Conservation (phyloP, 2,113 vertebrate species). For the Falco punctatus region DNA sequence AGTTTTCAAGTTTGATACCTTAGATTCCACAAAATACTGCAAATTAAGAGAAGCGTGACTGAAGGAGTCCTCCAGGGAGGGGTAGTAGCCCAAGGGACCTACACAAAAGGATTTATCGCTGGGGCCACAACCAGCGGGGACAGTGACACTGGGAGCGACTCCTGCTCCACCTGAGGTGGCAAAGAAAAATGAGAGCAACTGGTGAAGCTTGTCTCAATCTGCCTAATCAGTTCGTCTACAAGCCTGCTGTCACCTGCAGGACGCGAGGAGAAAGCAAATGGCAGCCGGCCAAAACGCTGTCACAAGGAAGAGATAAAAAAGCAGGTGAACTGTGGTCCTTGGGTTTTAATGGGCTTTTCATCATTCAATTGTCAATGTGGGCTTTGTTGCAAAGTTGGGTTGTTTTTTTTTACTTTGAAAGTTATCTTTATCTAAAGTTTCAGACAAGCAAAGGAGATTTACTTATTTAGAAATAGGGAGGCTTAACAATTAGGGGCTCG, state of each 20-base stretch:
- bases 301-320: neutral
- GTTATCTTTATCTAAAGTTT: neutral
- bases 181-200: neutral
- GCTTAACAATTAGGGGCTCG: neutral
- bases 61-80: neutral
- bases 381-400: neutral
- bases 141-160: neutral
- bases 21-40: neutral
- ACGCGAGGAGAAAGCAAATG: neutral
- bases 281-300: neutral
- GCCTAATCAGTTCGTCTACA: neutral
- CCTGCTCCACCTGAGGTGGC: neutral
- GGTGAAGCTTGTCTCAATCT: neutral
- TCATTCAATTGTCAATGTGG: neutral
- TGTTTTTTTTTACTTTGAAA: neutral
- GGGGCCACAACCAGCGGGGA: neutral
- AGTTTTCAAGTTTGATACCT: neutral
- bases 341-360: neutral
- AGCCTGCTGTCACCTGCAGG: neutral
- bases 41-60: neutral
- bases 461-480: neutral
- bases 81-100: neutral
- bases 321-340: neutral
- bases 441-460: neutral
- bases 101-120: neutral